Evolutionary conservation across 2,113 vertebrate species (phyloP).

Genomic region (Jaculus jaculus): DNA sequence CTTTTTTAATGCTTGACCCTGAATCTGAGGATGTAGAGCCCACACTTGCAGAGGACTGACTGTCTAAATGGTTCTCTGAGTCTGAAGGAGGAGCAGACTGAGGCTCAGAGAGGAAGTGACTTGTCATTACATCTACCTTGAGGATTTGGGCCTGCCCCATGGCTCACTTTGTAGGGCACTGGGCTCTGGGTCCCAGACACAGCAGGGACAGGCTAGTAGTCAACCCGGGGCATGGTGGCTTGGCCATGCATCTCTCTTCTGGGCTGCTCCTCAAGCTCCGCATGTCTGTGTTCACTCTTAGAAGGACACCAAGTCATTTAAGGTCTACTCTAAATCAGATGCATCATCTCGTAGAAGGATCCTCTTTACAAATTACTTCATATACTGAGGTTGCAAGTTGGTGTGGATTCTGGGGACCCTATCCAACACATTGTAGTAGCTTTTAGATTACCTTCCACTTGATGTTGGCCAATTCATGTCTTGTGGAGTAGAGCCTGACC

Average conservation of each 20-base stretch:
- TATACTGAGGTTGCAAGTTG: not conserved
- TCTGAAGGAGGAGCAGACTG: not conserved
- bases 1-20: not conserved
- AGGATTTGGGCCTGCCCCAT: not conserved
- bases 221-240: rapidly evolving
- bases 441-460: rapidly evolving
- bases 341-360: too few species aligned
- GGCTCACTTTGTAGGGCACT: not conserved
- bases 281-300: not conserved
- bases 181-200: too few species aligned
- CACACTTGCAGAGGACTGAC: too few species aligned
- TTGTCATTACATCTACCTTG: rapidly evolving
- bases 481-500: not conserved
- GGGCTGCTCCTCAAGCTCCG: not conserved
- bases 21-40: not conserved
- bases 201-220: too few species aligned
- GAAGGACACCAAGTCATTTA: rapidly evolving
- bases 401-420: not conserved
- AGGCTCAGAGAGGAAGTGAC: not conserved
- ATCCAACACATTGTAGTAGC: rapidly evolving
- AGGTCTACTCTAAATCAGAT: not conserved
- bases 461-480: rapidly evolving
- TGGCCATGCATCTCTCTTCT: rapidly evolving
- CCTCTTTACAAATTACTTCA: not conserved
- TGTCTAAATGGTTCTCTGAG: rapidly evolving